Evolutionary conservation across 1,140 invertebrate species (phyloP), one percentile per base, ranked within the genome.

Genomic region (Frieseomelitta varia): DNA sequence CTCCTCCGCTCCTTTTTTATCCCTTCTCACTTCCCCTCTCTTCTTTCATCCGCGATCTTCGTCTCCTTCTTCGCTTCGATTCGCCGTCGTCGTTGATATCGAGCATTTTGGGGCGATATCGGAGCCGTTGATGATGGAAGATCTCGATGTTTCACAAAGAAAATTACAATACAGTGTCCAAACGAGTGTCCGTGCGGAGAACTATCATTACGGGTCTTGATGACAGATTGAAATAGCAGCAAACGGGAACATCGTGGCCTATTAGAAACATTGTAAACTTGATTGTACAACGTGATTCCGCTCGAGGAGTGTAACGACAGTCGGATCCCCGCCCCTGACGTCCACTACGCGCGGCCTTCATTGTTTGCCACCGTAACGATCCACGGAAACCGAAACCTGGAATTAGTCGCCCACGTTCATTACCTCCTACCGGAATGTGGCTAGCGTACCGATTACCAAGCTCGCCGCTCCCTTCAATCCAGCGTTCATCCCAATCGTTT

Each of bases 341-440:
- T 87, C 85, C 83, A 82, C 19, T 65, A 55, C n/a, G 17, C 85
- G 17, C 83, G n/a, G 85, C 86, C 87, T 85, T 90, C 87, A 89
- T 92, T 91, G 92, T 91, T 89, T 85, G 88, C 85, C 86, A 85
- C 88, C 77, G 83, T 91, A 91, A 92, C 90, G 88, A 92, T 92
- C 90, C 89, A 87, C 90, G 91, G 92, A 92, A 92, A 92, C 81
- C 84, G 86, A 91, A 89, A 87, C 90, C 91, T 91, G 81, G 85
- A 90, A 92, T 92, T 92, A 92, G 83, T 87, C 88, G 87, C 90
- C 90, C 87, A 91, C 91, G 90, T 88, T 91, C 87, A 90, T 91
- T 91, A 91, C 56, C 67, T 76, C 81, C 86, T 76, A 56, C 84
- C 72, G 86, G 84, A 87, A 87, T 86, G 72, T 73, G 58, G 30